Evolutionary conservation across 92 coral and sea anemone genomes (phyloP).

Genomic region (Meandrina meandrites): DNA sequence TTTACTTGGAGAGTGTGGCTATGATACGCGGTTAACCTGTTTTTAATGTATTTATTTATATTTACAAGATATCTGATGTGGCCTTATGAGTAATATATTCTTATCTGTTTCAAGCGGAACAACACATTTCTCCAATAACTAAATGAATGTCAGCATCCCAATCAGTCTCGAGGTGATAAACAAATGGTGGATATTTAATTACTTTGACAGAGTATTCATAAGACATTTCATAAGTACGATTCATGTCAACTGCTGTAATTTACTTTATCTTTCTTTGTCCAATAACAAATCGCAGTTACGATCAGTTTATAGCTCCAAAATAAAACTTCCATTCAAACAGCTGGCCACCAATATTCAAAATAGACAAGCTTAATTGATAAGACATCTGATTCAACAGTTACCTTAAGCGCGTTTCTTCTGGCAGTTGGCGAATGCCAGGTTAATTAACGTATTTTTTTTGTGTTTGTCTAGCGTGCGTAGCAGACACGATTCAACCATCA

Average conservation of each 20-base stretch:
- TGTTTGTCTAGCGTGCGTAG: neutral
- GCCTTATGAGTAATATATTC: neutral
- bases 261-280: neutral
- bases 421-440: neutral
- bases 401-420: neutral
- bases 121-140: conserved; percentile 1
- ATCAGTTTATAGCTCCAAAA: neutral
- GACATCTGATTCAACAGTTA: neutral
- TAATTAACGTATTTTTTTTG: neutral
- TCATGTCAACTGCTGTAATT: neutral
- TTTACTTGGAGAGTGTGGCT: neutral
- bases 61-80: neutral
- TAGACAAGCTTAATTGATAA: neutral
- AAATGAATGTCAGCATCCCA: neutral
- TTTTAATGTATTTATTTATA: neutral
- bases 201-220: neutral
- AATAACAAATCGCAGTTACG: neutral
- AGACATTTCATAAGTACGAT: neutral
- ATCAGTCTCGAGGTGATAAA: neutral
- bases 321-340: neutral
- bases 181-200: neutral
- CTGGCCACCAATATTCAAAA: neutral
- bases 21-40: neutral
- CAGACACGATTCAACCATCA: neutral
- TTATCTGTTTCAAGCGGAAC: neutral